Base-by-base conservation (phyloP, 2,113 vertebrate species). In the Anser brachyrhynchus region DNA sequence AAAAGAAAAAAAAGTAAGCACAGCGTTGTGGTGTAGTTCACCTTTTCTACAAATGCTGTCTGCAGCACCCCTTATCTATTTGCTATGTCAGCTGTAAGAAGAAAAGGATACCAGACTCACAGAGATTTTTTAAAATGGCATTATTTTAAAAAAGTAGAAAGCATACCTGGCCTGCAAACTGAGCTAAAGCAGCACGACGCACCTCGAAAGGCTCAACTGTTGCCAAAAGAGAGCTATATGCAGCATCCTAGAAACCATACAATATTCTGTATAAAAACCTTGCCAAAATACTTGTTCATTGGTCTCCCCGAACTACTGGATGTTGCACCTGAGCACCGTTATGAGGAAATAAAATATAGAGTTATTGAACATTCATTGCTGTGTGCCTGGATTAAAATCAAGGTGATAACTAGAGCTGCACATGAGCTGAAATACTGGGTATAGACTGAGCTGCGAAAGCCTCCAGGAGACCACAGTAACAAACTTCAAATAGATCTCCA, bases 401-500 rank as follows among this genome's bases (percentile, higher is more conserved):
- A 95, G 96, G 88, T 94, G 88, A 70, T 87, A 93, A 92, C 54
- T 58, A 35, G 57, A 95, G 91, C 66, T 73, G 85, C 80, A 79
- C 5, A 2, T 37, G 95, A 96, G 89, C 44, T 89, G 84, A 96
- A 96, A 94, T 80, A 84, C 3, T 14, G 54, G 62, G 69, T 65
- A 57, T 6, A 19, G 41, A 19, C 11, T 64, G 72, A 65, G 55
- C 58, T 87, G 97, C 95, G 95, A 92, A 96, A 97, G 71, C 18
- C 76, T 95, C 96, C 95, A 87, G 93, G 96, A 95, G 96, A 41
- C 83, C 85, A 90, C 76, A 72, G 39, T 11, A 39, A 33, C 39
- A 81, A 82, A 84, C 91, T 92, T 87, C 82, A 92, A 90, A 94
- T 41, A 71, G 20, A 92, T 46, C 7, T 69, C 62, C 62, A n/a